Conservation (phyloP, 2,797 vertebrate genomes). For the Cercopithecus neglectus region DNA sequence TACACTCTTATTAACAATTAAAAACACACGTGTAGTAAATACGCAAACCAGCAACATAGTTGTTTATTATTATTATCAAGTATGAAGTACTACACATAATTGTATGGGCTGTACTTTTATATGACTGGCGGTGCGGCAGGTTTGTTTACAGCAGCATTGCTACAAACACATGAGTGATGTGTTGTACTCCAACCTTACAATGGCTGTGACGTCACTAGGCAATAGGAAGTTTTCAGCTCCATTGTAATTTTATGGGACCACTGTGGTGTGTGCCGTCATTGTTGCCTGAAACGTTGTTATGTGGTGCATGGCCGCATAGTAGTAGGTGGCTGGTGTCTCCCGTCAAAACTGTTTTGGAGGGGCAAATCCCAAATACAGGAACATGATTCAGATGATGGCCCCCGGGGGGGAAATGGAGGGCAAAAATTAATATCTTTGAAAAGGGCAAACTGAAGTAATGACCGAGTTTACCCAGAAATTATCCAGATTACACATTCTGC, state of each 20-base stretch:
- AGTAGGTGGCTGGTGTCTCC: neutral
- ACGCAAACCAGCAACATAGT: neutral
- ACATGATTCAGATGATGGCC: neutral
- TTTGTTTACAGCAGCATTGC: neutral
- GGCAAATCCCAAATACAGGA: neutral
- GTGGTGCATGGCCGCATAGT: accelerated
- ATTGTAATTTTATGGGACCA: neutral
- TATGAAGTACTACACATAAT: neutral
- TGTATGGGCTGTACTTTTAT: neutral
- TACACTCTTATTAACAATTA: neutral
- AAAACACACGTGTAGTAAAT: neutral
- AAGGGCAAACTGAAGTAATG: neutral
- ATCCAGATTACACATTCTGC: neutral
- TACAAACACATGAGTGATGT: neutral
- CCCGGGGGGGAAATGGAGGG: accelerated
- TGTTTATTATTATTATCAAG: neutral
- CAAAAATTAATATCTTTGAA: accelerated
- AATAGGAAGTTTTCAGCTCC: neutral
- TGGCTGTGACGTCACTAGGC: neutral
- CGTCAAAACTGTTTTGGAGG: neutral
- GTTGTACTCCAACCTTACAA: neutral
- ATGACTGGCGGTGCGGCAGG: too few species aligned
- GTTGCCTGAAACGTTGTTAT: neutral
- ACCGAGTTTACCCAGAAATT: neutral
- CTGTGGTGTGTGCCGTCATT: neutral